Evolutionary conservation across 2,888 invertebrate genomes (phyloP), one percentile per base, ranked within the genome.

Genomic region (Conchocele bisecta): DNA sequence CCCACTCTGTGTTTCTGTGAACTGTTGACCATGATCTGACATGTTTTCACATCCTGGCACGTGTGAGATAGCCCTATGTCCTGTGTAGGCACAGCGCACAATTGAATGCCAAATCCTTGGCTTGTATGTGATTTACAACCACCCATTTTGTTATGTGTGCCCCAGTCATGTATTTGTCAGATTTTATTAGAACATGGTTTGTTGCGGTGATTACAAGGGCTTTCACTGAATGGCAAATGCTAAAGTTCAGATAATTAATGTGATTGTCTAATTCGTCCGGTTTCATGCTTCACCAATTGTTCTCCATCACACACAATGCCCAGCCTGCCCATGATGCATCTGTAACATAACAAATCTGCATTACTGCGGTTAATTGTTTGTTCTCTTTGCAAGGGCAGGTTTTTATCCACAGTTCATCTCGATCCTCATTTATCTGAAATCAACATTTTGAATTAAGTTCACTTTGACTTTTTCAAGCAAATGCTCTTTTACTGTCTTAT

Each of bases 101-200:
- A 13, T 0, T 54, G 13, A 13, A 26, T 15, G 20, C 35, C 56
- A 26, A 71, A 20, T 0, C n/a, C 2, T 56, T 60, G 59, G 17
- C 71, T 65, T 22, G 24, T 22, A 15, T 20, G 13, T 3, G 65
- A 65, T 28, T 56, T 65, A 6, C 9, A n/a, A 3, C 71, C 46
- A 7, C 70, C 59, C 60, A 71, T 71, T 15, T 53, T 71, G 20
- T 42, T n/a, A 65, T 46, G 24, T 71, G 41, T 5, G 70, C 37
- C 20, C 63, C 39, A 33, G 41, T 22, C 28, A 42, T 51, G 2
- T 50, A 26, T 17, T 63, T 69, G 29, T 69, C 69, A n/a, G 57
- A 57, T 7, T 20, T 17, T 7, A 68, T 26, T 29, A 51, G 31
- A 15, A 68, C 50, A 48, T 68, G 68, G 3, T 53, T 26, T 33